A percentile compares a stretch with the other conserved stretches of the same genome.
These are phyloP conservation scores for Scaptomyza polygonia DNA, from an alignment of 2,888 invertebrate genomes.

Conservation along the genomic window DNA sequence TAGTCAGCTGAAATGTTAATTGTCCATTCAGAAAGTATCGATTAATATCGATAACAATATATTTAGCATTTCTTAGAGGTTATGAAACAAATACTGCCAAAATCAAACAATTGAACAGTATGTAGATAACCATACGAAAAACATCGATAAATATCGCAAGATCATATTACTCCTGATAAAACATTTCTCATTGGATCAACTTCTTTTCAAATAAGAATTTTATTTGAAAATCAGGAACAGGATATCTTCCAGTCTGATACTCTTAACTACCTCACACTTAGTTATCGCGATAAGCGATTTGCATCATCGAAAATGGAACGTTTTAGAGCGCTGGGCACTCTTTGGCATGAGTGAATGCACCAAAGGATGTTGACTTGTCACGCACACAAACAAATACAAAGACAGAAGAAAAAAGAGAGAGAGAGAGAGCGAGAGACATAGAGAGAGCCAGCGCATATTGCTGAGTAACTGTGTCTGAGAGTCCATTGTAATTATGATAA, in stretches of 20 bases:
- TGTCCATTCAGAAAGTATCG: too few species aligned
- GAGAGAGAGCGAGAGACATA: not conserved
- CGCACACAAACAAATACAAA: slow-evolving; percentile 25
- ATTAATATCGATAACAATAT: not conserved
- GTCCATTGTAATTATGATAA: slow-evolving; percentile 57
- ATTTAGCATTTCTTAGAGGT: not conserved
- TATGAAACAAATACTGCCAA: too few species aligned
- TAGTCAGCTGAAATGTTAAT: too few species aligned
- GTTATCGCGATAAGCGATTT: slow-evolving; percentile 71
- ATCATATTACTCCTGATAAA: too few species aligned
- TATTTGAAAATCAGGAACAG: too few species aligned
- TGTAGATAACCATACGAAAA: too few species aligned
- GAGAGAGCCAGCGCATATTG: not conserved
- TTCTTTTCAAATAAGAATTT: too few species aligned
- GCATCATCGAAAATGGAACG: slow-evolving; percentile 76
- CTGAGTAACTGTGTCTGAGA: slow-evolving; percentile 23
- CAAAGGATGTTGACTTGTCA: slow-evolving; percentile 81
- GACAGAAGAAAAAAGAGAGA: not conserved
- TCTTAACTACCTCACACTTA: slow-evolving; percentile 1
- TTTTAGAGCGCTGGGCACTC: slow-evolving; percentile 56
- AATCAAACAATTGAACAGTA: too few species aligned
- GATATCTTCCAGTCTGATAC: not conserved
- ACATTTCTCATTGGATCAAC: too few species aligned
- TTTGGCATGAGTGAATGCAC: slow-evolving; percentile 73
- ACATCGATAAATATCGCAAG: too few species aligned